Evolutionary conservation across 2,888 invertebrate genomes (phyloP).

Genomic region (Calameuta pallipes): DNA sequence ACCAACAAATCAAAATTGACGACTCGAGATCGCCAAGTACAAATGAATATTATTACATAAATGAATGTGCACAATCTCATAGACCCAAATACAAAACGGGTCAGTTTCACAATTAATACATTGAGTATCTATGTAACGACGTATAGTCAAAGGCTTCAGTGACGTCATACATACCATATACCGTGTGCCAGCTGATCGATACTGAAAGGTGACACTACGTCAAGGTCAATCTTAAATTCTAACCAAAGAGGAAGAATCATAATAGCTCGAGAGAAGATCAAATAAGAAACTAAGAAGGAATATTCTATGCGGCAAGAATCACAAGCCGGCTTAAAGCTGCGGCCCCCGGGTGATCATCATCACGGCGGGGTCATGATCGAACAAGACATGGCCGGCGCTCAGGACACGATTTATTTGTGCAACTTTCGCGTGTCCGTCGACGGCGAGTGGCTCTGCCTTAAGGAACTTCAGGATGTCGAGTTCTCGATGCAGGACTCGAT

Average conservation of each 20-base stretch:
- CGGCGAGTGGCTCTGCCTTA: slow-evolving; percentile 96
- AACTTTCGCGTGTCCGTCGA: slow-evolving; percentile 97
- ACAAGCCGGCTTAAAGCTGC: slow-evolving; percentile 53
- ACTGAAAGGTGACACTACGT: slow-evolving; percentile 1
- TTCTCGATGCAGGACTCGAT: slow-evolving; percentile 78
- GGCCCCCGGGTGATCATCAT: slow-evolving; percentile 57
- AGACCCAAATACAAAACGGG: background rate
- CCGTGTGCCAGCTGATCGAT: slow-evolving; percentile 12
- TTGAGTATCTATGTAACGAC: background rate
- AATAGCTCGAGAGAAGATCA: background rate
- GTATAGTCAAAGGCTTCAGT: background rate
- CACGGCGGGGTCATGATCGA: slow-evolving; percentile 65
- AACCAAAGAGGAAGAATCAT: background rate
- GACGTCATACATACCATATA: background rate
- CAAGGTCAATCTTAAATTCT: background rate
- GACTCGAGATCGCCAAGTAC: background rate
- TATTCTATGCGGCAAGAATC: slow-evolving; percentile 62
- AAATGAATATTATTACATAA: background rate
- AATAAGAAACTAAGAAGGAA: slow-evolving; percentile 14
- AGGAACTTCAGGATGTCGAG: slow-evolving; percentile 93
- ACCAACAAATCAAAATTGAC: background rate
- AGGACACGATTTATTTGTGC: slow-evolving; percentile 96
- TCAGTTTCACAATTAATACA: background rate
- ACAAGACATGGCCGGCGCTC: slow-evolving; percentile 85
- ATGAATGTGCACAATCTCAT: background rate